Conservation (phyloP, 1,140 invertebrate species). For the Planococcus citri region DNA sequence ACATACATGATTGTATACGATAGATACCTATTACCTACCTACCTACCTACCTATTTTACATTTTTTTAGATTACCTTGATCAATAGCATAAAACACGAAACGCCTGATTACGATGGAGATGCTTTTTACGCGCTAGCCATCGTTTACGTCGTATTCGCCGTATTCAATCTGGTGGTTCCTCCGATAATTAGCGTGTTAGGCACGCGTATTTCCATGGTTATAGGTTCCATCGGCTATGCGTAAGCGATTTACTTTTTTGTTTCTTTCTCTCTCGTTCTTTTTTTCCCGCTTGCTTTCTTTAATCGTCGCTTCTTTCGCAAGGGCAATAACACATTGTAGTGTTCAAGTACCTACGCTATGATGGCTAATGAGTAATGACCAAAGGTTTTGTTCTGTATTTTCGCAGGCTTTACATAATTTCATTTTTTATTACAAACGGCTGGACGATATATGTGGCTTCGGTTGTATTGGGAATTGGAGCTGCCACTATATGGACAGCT, state of each 20-base stretch:
- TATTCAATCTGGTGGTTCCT: conserved; percentile 85
- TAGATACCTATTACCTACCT: no score
- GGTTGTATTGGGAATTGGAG: conserved; percentile 72
- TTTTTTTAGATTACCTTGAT: conserved; percentile 75
- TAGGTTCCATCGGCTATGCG: conserved; percentile 62
- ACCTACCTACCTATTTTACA: conserved; percentile 25
- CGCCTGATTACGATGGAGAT: conserved; percentile 61
- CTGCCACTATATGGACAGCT: conserved; percentile 78
- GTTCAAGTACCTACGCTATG: no score
- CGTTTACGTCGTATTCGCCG: conserved; percentile 76
- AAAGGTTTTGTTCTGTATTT: background rate
- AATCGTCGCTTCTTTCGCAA: no score
- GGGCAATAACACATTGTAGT: no score
- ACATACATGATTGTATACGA: no score
- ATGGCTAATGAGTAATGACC: no score
- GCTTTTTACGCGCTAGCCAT: conserved; percentile 81
- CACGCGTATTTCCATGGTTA: conserved; percentile 69
- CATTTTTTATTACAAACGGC: conserved; percentile 66
- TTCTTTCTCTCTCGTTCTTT: no score
- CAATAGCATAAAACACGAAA: conserved; percentile 62
- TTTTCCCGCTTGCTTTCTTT: background rate
- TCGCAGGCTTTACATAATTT: conserved; percentile 57
- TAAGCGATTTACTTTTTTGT: no score
- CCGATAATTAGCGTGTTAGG: conserved; percentile 73
- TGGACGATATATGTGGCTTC: conserved; percentile 73